These are phyloP conservation scores for Zaprionus capensis DNA, from an alignment of 1,140 invertebrate genomes.

Conservation along the genomic window DNA sequence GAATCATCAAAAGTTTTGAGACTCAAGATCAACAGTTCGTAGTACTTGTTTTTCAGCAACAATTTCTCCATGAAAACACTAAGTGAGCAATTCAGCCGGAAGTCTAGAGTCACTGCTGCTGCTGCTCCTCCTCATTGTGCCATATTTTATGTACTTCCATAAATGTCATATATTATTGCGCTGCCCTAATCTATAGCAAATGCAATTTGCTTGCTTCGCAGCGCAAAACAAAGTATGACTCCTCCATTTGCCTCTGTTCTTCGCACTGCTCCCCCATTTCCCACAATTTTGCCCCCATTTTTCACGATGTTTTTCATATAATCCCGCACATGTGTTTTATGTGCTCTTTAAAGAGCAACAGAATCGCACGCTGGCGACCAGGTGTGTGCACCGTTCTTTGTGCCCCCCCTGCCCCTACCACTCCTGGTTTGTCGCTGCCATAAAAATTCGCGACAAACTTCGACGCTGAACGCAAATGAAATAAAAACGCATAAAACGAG, in stretches of 20 bases:
- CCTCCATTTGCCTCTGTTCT: constrained; percentile 4
- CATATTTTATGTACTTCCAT: constrained; percentile 61
- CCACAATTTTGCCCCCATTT: constrained; percentile 1
- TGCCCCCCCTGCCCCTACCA: background rate
- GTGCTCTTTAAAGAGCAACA: constrained; percentile 44
- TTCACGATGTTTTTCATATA: constrained; percentile 50
- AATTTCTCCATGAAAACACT: background rate
- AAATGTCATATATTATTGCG: constrained; percentile 75
- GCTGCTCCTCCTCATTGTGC: background rate
- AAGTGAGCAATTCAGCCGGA: background rate
- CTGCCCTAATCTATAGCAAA: constrained; percentile 70
- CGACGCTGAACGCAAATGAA: constrained; percentile 43
- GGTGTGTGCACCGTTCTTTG: background rate
- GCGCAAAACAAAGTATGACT: constrained; percentile 40
- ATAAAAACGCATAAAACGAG: constrained; percentile 77
- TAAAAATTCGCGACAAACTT: constrained; percentile 64
- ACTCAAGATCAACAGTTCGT: background rate
- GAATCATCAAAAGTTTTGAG: background rate
- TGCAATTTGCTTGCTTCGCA: constrained; percentile 65
- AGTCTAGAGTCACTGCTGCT: background rate
- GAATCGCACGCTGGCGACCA: background rate
- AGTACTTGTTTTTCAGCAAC: too few relatives aligned
- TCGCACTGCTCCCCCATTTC: background rate
- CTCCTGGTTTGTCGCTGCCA: constrained; percentile 27
- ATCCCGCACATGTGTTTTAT: constrained; percentile 76